Evolutionary conservation across 1,140 invertebrate species (phyloP), one percentile per base, ranked within the genome.

Genomic region (Bradynema listronoti): DNA sequence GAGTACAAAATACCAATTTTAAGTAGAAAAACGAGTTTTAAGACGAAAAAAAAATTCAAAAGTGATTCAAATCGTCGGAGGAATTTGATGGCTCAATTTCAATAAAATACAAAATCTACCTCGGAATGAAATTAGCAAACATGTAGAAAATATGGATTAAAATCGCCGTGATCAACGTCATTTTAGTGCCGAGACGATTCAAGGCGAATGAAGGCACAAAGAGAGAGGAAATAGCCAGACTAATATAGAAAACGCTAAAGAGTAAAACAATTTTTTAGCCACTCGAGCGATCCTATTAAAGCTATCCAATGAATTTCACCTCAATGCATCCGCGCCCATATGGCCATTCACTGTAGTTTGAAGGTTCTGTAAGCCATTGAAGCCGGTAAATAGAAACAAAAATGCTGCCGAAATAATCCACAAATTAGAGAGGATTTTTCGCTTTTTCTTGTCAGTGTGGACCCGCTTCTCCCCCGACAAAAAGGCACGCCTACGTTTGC

Each of bases 321-420:
- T 60, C 29, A 77, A 54, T 54, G 64, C 56, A 59, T 76, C 72
- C 7, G 66, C 57, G 54, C 77, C 77, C 43, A 78, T 24, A 6
- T 73, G 57, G 29, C 69, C 69, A 52, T 80, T 78, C 0, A 80
- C 46, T 1, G 71, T 68, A 45, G 78, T 80, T 63, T 82, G 90
- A 4, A 93, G 81, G 72, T 90, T 91, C 0, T 89, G 87, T 39
- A 89, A 89, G 41, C 88, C 88, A 75, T 88, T 86, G 79, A 91
- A 93, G 32, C 90, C 89, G 16, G 88, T 91, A 80, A 93, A 92
- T 70, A 92, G 87, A 55, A 91, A 87, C 84, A 91, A 88, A 77
- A 92, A 92, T 1, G 88, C 87, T 50, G 87, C 80, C 61, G 88
- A 90, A 4, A 92, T 86, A 41, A 88, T 85, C 25, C 86, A 83